Base-by-base conservation (phyloP, 2,797 vertebrate species). In the Serranus cabrilla region DNA sequence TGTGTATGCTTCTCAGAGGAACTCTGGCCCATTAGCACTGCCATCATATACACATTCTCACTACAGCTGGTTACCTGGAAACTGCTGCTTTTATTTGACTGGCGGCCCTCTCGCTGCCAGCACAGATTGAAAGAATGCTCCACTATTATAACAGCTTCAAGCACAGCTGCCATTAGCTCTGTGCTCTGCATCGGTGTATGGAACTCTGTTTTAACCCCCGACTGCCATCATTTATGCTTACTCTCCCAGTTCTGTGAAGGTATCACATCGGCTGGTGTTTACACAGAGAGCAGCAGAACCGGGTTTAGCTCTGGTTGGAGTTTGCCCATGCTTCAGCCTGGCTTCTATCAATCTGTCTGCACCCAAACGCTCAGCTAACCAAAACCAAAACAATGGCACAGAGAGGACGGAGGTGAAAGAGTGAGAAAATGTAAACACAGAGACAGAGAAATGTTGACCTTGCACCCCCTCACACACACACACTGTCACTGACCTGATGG, bases 281-380 rank as follows among this genome's bases (percentile, higher is more conserved):
- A 71, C 71, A 78, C 56, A 78, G 58, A 82, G 58, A 76, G 60
- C 51, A 70, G 46, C 14, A 74, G 60, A 81, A 80, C 21, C 1
- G 16, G 74, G 50, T 79, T 88, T 64, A 64, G 62, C 71, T 43
- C 49, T 23, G 62, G 70, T 66, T 61, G 59, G 88, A 80, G 74
- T 74, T 72, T 58, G 66, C 81, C 54, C 73, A 27, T 64, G 65
- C 66, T 74, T 57, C 64, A 73, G 75, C 81, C 93, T 94, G 92
- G 84, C 79, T 86, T 90, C 75, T 82, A 71, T 95, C 93, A 92
- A 72, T 87, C 91, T 90, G 85, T 91, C 89, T 74, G 46, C 90
- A 82, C 85, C 65, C 75, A 75, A 86, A 91, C 54, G 56, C 88
- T 86, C 65, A 25, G 82, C 71, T 83, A 82, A 64, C 78, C 77